Base-by-base conservation (phyloP, 37 sponge, comb jelly and placozoan species). In the Ephydatia muelleri region DNA sequence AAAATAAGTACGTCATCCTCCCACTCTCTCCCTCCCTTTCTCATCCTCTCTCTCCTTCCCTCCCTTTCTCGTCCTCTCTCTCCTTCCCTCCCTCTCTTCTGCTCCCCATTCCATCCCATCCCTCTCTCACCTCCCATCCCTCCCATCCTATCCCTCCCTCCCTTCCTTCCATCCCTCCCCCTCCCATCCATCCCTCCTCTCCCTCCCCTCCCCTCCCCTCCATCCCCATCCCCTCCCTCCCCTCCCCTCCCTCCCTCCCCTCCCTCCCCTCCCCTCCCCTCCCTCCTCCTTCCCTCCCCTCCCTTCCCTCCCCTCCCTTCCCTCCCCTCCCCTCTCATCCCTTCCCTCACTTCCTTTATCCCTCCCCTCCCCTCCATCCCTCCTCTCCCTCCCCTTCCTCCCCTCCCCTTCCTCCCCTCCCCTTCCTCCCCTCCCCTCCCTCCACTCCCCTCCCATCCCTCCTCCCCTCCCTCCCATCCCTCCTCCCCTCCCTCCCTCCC, bases 21-120 rank as follows among this genome's bases (percentile, higher is more conserved):
- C n/a, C n/a, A n/a, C n/a, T n/a, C n/a, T n/a, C n/a, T n/a, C n/a
- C n/a, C n/a, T n/a, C n/a, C n/a, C n/a, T n/a, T n/a, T n/a, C n/a
- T n/a, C n/a, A n/a, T n/a, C 68, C 82, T 68, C 82, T 81, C 82
- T 68, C 82, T 81, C 82, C 33, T 71, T 81, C 82, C 33, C 82
- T 81, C 82, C 33, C 82, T 81, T 71, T 81, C 82, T 81, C 82
- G 67, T 71, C 68, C 82, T 81, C 82, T 81, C 82, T 81, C 82
- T 81, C 82, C 68, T 71, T 81, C 71, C 68, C 82, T 81, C 71
- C 69, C 82, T 70, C 71, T 68, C 82, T 69, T 71, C 68, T 71
- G 33, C 82, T 81, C 82, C 36, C 82, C 68, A 70, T 69, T 71
- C 68, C 82, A 37, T 71, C 68, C 82, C 36, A 70, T 81, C 82